phyloP scores from a whole-genome alignment of 2,888 invertebrate genomes.

The Cecidostiba fungosa region DNA sequence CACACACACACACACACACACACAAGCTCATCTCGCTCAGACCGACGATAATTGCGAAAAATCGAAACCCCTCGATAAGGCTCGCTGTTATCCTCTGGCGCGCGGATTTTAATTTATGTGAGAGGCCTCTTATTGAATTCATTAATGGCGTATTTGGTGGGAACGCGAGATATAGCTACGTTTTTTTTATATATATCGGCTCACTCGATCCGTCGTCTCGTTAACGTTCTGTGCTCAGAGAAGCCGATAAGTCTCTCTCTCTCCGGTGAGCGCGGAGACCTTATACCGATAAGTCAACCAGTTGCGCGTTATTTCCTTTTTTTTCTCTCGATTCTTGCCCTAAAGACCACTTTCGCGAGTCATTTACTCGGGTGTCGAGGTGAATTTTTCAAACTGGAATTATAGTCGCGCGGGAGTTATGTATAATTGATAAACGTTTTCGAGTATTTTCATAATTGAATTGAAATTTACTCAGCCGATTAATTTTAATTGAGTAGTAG shows the following conservation, averaged over 20 bases:
- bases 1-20: not conserved
- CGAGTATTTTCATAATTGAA: slow-evolving; percentile 1
- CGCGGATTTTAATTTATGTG: slow-evolving; percentile 58
- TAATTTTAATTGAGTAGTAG: not conserved
- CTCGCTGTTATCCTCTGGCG: not conserved
- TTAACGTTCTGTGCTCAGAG: slow-evolving; percentile 50
- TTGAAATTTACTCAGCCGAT: not conserved
- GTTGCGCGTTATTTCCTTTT: slow-evolving; percentile 17
- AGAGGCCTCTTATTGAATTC: slow-evolving; percentile 62
- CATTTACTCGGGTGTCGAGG: slow-evolving; percentile 35
- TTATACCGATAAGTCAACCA: slow-evolving; percentile 58
- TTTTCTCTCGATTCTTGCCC: slow-evolving; percentile 29
- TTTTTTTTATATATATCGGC: slow-evolving; percentile 25
- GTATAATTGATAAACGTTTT: slow-evolving; percentile 3
- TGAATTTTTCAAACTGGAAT: not conserved
- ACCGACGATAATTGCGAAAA: slow-evolving; percentile 45
- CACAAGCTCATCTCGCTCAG: not conserved
- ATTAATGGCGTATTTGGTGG: slow-evolving; percentile 57
- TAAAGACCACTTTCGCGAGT: slow-evolving; percentile 51
- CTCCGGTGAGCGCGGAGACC: not conserved
- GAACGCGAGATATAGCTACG: slow-evolving; percentile 35
- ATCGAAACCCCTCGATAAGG: slow-evolving; percentile 33
- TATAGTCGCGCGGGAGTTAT: not conserved
- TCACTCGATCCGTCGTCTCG: slow-evolving; percentile 49
- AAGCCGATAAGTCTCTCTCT: slow-evolving; percentile 29